These are phyloP conservation scores for Ia io DNA, from an alignment of 2,113 vertebrate genomes.

Conservation along the genomic window DNA sequence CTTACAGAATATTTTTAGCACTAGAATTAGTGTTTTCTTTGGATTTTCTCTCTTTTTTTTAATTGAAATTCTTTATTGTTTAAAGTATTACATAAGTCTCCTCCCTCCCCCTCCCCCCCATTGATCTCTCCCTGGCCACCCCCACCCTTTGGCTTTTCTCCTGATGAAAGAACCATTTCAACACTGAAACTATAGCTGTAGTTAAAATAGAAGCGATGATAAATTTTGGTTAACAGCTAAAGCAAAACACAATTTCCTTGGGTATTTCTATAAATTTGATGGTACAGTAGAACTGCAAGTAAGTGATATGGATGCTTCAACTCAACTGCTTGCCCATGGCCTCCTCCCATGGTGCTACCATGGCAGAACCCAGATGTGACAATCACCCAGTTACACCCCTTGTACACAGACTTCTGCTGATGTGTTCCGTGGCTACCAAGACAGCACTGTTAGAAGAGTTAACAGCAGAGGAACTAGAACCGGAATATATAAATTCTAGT, in stretches of 20 bases:
- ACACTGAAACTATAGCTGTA: constrained; percentile 1
- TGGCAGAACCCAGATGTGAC: not conserved
- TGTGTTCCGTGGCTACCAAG: not conserved
- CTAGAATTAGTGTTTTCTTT: constrained; percentile 48
- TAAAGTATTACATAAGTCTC: too few species aligned
- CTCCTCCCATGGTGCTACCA: not conserved
- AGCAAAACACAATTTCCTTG: not conserved
- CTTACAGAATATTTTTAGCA: constrained; percentile 26
- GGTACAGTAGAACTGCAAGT: not conserved
- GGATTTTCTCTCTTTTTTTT: not conserved
- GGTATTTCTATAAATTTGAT: constrained; percentile 1
- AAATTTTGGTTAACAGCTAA: constrained; percentile 53
- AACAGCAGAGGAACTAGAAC: not conserved
- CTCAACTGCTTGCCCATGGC: not conserved
- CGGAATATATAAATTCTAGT: not conserved
- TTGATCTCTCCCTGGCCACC: too few species aligned
- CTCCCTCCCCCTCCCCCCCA: too few species aligned
- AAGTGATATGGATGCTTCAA: not conserved
- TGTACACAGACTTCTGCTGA: not conserved
- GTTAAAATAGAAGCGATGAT: constrained; percentile 46
- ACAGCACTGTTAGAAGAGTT: not conserved
- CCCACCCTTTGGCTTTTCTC: not conserved
- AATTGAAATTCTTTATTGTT: too few species aligned
- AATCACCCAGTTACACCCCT: not conserved
- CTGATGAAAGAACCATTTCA: constrained; percentile 62